Evolutionary conservation across 2,113 vertebrate species (phyloP), one percentile per base, ranked within the genome.

Genomic region (Stegastes partitus): DNA sequence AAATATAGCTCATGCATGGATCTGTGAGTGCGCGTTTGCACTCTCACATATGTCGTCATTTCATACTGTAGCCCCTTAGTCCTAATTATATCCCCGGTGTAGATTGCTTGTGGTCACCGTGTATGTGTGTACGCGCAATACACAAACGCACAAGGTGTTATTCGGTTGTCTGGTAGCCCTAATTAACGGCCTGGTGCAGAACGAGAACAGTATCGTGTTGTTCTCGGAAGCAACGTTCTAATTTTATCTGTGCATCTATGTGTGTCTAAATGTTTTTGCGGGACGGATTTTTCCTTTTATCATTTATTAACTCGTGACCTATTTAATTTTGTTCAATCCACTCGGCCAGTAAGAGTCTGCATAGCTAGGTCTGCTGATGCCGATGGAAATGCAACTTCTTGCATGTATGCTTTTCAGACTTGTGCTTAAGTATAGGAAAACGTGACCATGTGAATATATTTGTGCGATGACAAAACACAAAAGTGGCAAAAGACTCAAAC

Each of bases 71-170:
- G 77, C 68, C 83, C 65, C 65, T 22, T 8, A 42, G 71, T 74
- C 75, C 87, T 89, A 89, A 89, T 87, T 92, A 90, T 87, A 89
- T 54, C 71, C 69, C 71, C 25, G 31, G 75, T 83, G 72, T 66
- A 55, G 79, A 79, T 68, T 74, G 77, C 77, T 64, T 56, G 56
- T 74, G 74, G 75, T 69, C 81, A 64, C 55, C 64, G 19, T n/a
- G 23, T 64, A 59, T 56, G 62, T 57, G 61, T 39, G 47, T 44
- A 19, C 14, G 69, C 68, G 39, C 42, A n/a, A 23, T 11, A 51
- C 56, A 23, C 54, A 65, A 34, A 70, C 55, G 25, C 57, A 73
- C 11, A 53, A 73, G 22, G 65, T 68, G 49, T 73, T 62, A 45
- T 74, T 75, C 67, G 12, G 44, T 71, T 72, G 68, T 51, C 22